Evolutionary conservation across 1,140 invertebrate species (phyloP), one percentile per base, ranked within the genome.

Genomic region (Harpegnathos saltator): DNA sequence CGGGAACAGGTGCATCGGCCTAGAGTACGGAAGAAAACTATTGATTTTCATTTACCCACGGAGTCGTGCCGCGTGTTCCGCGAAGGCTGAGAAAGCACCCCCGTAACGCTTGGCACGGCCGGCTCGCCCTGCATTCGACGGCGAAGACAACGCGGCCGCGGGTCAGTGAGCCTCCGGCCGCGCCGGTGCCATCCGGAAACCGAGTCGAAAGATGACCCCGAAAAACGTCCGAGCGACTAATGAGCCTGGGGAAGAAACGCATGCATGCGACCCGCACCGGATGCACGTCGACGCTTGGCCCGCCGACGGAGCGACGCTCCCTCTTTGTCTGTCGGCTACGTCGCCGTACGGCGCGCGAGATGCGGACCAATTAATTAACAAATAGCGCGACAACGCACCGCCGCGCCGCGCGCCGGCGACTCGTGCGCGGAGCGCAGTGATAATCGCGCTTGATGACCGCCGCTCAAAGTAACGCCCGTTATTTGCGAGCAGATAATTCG

Each of bases 31-130:
- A 85, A 84, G 90, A 91, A 91, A 89, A 90, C 73, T 91, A 91
- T 91, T 91, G 90, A 91, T 91, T 91, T 91, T 90, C 90, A 88
- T 91, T 91, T 89, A 89, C 83, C 82, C 33, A 82, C 82, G 38
- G 77, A 89, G 66, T 26, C 69, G 56, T 82, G 80, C 83, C 78
- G 73, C 75, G 54, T 52, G 78, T 59, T 81, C 81, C 72, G 56
- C 65, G 72, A 66, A 72, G 61, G 85, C 66, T 68, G 48, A 71
- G 66, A 87, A 82, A 58, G 68, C 72, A 71, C 54, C 56, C 48
- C 77, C 59, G 75, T 65, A n/a, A 84, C 86, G 73, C 71, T 85
- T 90, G 89, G 87, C 87, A 90, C 87, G 83, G 86, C 77, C 61
- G 61, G 83, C 66, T 81, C 85, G 87, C 83, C 87, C 89, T 90